Percentiles rank a stretch among this genome's conserved stretches.
phyloP scores from a whole-genome alignment of 2,797 vertebrate species.

The Gymnodraco acuticeps region DNA sequence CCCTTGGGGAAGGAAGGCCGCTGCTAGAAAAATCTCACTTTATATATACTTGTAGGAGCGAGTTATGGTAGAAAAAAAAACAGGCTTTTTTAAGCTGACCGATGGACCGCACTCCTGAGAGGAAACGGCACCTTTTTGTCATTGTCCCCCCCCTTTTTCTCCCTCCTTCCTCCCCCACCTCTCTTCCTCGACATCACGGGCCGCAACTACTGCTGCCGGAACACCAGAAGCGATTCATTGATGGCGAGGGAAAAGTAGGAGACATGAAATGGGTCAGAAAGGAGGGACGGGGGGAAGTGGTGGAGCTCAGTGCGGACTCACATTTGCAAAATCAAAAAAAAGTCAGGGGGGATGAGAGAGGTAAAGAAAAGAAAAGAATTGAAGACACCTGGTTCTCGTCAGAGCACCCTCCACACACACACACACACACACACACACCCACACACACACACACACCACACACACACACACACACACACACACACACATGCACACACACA shows the following conservation, averaged over 20 bases:
- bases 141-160: constrained; percentile 52
- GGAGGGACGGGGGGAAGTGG: constrained; percentile 25
- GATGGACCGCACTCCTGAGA: constrained; percentile 70
- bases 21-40: constrained; percentile 58
- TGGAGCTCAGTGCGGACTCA: constrained; percentile 26
- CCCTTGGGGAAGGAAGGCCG: constrained; percentile 51
- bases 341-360: constrained; percentile 38
- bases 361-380: constrained; percentile 64
- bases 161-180: constrained; percentile 37
- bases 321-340: constrained; percentile 39
- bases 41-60: constrained; percentile 48
- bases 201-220: constrained; percentile 38
- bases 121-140: constrained; percentile 75
- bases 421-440: constrained; percentile 48
- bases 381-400: constrained; percentile 83
- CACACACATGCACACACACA: no score
- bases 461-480: no score
- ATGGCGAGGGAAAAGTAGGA: constrained; percentile 52
- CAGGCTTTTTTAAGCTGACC: constrained; percentile 31
- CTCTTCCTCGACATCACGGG: constrained; percentile 52
- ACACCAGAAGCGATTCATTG: constrained; percentile 58
- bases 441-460: no score
- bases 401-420: constrained; percentile 69
- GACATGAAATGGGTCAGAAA: constrained; percentile 44
- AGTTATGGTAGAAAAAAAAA: constrained; percentile 23